These are phyloP conservation scores for Ivindomyrus marchei DNA, from an alignment of 2,113 vertebrate genomes.

Conservation along the genomic window DNA sequence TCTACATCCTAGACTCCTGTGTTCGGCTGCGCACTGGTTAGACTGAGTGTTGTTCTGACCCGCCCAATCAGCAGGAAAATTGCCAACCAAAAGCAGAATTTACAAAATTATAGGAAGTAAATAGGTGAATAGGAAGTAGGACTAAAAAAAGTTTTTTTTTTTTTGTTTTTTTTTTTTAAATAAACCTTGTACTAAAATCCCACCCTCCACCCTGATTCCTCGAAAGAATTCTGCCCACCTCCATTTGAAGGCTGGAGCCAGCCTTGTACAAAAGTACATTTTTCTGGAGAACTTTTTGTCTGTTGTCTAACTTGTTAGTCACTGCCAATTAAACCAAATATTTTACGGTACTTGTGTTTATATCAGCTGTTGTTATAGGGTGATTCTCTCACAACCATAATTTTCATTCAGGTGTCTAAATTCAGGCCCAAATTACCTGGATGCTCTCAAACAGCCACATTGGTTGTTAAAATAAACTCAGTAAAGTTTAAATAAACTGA, in stretches of 20 bases:
- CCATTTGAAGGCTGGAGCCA: background rate
- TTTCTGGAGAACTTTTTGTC: background rate
- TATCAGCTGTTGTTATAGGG: background rate
- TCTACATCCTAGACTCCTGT: conserved; percentile 77
- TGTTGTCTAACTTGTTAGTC: background rate
- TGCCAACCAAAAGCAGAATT: background rate
- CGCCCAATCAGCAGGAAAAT: background rate
- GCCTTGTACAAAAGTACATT: background rate
- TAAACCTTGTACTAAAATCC: background rate
- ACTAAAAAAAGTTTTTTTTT: background rate
- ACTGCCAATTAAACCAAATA: background rate
- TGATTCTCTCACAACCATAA: background rate
- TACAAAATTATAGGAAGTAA: background rate
- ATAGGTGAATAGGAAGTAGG: background rate
- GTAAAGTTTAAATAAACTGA: background rate
- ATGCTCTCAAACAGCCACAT: background rate
- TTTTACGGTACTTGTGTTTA: background rate
- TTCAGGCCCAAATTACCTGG: background rate
- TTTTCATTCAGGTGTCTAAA: background rate
- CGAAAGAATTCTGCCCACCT: background rate
- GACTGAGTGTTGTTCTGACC: background rate
- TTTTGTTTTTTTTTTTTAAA: background rate
- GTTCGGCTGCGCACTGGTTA: conserved; percentile 83
- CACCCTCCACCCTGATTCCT: background rate
- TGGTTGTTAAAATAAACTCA: background rate